A percentile compares a stretch with the other conserved stretches of the same genome.
Evolutionary conservation across 2,888 invertebrate species (phyloP).

Genomic region (Meiosimyza decipiens): DNA sequence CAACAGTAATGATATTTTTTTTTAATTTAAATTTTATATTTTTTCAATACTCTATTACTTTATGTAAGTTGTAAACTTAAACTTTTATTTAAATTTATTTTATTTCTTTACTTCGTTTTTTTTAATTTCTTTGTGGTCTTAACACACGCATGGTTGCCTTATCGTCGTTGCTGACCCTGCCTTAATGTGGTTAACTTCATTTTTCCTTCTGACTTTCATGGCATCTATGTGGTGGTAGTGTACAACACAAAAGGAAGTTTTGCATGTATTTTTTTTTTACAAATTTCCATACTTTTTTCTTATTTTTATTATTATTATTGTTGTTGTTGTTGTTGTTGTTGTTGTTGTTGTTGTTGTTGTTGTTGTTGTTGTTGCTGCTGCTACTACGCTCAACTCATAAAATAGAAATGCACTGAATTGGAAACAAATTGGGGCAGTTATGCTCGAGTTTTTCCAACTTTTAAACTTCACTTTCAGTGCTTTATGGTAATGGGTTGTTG

Average conservation of each 20-base stretch:
- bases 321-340: background rate
- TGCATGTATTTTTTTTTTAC: too few species aligned
- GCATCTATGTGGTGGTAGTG: too few species aligned
- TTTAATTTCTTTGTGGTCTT: slow-evolving; percentile 48
- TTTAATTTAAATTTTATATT: too few species aligned
- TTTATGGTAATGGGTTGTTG: slow-evolving; percentile 24
- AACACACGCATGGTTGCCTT: slow-evolving; percentile 4
- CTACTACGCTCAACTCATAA: slow-evolving; percentile 3
- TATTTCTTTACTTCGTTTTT: slow-evolving; percentile 36
- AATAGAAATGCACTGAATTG: slow-evolving; percentile 33
- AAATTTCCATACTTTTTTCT: too few species aligned
- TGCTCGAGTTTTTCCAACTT: slow-evolving; percentile 34
- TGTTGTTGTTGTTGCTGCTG: background rate
- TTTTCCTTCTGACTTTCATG: background rate
- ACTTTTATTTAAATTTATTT: background rate
- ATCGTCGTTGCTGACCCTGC: background rate
- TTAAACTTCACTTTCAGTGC: slow-evolving; percentile 28
- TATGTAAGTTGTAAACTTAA: too few species aligned
- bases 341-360: too few species aligned
- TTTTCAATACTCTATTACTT: too few species aligned
- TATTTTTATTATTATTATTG: too few species aligned
- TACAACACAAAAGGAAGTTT: too few species aligned
- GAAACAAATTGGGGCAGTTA: slow-evolving; percentile 34
- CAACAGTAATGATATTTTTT: too few species aligned
- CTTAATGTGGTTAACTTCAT: background rate